Evolutionary conservation across 35 echinoderm and acorn worm genomes (phyloP).

Genomic region (Ophiothrix spiculata): DNA sequence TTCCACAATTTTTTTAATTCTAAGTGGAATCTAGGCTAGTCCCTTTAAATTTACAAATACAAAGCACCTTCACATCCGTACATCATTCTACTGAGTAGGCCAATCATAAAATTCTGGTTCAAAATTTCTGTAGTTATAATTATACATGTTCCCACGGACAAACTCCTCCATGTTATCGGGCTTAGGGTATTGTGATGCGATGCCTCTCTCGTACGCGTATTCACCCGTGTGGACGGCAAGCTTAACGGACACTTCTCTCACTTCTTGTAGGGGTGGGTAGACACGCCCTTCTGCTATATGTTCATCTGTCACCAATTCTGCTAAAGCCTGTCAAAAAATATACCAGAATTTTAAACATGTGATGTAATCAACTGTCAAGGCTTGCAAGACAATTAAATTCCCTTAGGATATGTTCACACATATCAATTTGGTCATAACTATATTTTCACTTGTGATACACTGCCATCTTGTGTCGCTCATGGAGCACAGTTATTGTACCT

Average conservation of each 20-base stretch:
- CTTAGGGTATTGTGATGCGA: conserved; percentile 64
- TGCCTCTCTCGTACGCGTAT: conserved; percentile 60
- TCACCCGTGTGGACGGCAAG: conserved; percentile 62
- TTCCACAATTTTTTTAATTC: no score
- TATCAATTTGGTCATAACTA: no score
- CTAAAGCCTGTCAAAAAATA: conserved; percentile 48
- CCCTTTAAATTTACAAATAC: no score
- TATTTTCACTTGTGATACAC: no score
- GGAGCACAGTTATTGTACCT: no score
- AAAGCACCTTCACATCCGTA: no score
- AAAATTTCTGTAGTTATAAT: conserved; percentile 70
- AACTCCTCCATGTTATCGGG: conserved; percentile 68
- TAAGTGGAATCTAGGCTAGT: no score
- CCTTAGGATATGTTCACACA: no score
- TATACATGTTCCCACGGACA: conserved; percentile 68
- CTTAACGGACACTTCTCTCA: conserved; percentile 88
- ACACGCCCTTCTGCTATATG: conserved; percentile 87
- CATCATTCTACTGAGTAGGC: conserved; percentile 44
- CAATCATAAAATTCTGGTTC: conserved; percentile 81
- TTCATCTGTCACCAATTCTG: conserved; percentile 65
- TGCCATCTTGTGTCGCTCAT: no score
- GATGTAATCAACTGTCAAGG: neutral
- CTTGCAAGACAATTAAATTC: no score
- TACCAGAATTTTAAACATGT: neutral
- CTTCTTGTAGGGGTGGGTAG: conserved; percentile 81